Percentiles rank a stretch among this genome's conserved stretches.
phyloP scores from a whole-genome alignment of 2,113 vertebrate species.

The Microcebus tavaratra region DNA sequence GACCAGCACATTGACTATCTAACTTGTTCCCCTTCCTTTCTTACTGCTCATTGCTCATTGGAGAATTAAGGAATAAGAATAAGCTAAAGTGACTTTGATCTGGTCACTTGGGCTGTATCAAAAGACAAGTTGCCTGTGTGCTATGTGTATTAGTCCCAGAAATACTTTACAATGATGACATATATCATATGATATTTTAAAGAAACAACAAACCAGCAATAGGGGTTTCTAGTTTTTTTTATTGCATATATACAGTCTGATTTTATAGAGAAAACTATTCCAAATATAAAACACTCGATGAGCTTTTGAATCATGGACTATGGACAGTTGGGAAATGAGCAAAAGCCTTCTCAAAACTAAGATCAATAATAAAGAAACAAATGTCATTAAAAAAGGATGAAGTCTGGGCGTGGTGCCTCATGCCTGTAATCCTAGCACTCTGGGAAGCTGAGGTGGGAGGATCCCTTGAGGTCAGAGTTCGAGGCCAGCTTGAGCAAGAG shows the following conservation, averaged over 20 bases:
- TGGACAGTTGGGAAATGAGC: not conserved
- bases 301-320: not conserved
- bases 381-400: not conserved
- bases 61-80: not conserved
- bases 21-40: not conserved
- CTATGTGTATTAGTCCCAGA: not conserved
- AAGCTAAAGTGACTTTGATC: not conserved
- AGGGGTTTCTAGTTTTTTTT: not conserved
- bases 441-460: too few relatives aligned
- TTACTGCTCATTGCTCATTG: not conserved
- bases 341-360: not conserved
- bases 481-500: too few relatives aligned
- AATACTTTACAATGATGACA: not conserved
- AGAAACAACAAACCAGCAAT: not conserved
- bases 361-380: not conserved
- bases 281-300: not conserved
- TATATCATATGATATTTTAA: not conserved
- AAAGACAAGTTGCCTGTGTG: not conserved
- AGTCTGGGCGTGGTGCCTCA: too few relatives aligned
- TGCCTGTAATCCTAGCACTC: too few relatives aligned
- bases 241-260: not conserved
- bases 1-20: not conserved
- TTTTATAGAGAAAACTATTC: not conserved
- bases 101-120: not conserved
- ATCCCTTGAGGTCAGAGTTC: too few relatives aligned